Conservation (phyloP, 2,797 vertebrate genomes). For the Enteromius fasciolatus region DNA sequence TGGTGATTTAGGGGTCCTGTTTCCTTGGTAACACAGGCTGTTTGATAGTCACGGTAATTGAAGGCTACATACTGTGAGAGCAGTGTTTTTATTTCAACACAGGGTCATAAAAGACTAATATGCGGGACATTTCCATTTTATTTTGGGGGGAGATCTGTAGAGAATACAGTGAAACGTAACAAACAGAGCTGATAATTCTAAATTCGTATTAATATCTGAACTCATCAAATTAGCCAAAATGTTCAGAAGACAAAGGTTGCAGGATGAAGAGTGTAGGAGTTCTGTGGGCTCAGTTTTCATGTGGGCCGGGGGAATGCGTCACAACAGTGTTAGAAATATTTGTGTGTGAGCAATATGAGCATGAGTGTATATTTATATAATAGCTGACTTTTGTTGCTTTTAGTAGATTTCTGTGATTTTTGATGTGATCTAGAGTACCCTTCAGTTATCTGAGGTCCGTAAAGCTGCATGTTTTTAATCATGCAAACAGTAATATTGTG, state of each 20-base stretch:
- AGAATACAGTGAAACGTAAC: constrained; percentile 60
- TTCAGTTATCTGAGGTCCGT: background rate
- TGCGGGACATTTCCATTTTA: constrained; percentile 45
- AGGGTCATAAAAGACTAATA: constrained; percentile 71
- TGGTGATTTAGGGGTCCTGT: constrained; percentile 28
- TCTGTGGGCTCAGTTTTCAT: constrained; percentile 11
- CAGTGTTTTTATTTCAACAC: constrained; percentile 67
- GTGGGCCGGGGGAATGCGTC: constrained; percentile 4
- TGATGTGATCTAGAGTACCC: background rate
- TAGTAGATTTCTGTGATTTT: background rate
- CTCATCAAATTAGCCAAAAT: constrained; percentile 10
- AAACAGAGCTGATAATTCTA: constrained; percentile 53
- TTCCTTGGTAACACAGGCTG: constrained; percentile 23
- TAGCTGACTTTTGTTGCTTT: background rate
- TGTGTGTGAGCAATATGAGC: background rate
- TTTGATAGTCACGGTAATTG: constrained; percentile 58
- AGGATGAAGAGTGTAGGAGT: constrained; percentile 7
- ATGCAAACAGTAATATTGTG: background rate
- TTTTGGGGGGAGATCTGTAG: constrained; percentile 55
- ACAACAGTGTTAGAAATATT: background rate
- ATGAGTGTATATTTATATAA: constrained; percentile 18
- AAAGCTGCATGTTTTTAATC: background rate
- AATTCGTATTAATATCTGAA: background rate
- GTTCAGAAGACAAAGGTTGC: constrained; percentile 2
- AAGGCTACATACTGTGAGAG: constrained; percentile 64